Evolutionary conservation across 2,797 vertebrate species (phyloP), one percentile per base, ranked within the genome.

Genomic region (Ciconia nigra): DNA sequence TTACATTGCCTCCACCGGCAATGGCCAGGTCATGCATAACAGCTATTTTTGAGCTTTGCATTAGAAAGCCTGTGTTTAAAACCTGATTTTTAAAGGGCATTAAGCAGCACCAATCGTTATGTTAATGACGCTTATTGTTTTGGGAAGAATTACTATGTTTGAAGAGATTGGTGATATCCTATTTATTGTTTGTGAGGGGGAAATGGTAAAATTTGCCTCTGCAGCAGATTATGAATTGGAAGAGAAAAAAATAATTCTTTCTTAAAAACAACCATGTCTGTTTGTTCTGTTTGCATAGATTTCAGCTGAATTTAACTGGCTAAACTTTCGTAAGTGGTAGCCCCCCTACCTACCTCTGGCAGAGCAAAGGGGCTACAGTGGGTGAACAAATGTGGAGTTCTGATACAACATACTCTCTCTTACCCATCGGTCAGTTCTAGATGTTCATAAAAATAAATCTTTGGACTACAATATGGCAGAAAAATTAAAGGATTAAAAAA

Each of bases 61-160:
- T 94, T 79, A 70, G 65, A 88, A 86, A 84, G 20, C 25, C 29
- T 28, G 24, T 10, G 41, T 71, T 84, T 61, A 47, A 84, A 91
- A 51, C 35, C 10, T 29, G 42, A 12, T 37, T 85, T 76, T 35
- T 35, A 47, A 92, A 92, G 46, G 42, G 2, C 1, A 4, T 83
- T 79, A 61, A 61, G 44, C 3, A 10, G 28, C 19, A n/a, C 10
- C 26, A 58, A 39, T 87, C 15, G 8, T 77, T 79, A 63, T 42
- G 37, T 37, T 80, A 78, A 92, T 52, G 7, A 26, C 0, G 6
- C 17, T 70, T 35, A 24, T 47, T 90, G 42, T 89, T 94, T 96
- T 37, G 70, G 61, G 58, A 31, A 88, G 65, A 84, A 70, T 44
- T 51, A 20, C 20, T 20, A 11, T 67, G 25, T 81, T 90, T 70